Evolutionary conservation across 2,797 vertebrate species (phyloP).

Genomic region (Diplodus puntazzo): DNA sequence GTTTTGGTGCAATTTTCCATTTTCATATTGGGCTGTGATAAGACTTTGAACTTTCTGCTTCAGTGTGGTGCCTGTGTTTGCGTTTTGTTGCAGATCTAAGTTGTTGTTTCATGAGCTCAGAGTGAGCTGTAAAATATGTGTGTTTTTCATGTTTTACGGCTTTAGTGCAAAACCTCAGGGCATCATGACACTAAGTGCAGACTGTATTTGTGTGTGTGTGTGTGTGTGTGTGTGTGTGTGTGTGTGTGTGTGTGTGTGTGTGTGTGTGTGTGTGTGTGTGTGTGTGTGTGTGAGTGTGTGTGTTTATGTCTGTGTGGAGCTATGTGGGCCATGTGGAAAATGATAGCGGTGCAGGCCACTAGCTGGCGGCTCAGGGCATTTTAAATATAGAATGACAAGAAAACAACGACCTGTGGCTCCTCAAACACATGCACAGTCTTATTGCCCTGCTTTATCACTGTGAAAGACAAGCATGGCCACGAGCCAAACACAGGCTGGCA

Average conservation of each 20-base stretch:
- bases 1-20: no score
- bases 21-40: no score
- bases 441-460: slow-evolving; percentile 66
- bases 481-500: slow-evolving; percentile 39
- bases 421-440: slow-evolving; percentile 54
- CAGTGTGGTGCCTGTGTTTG: slow-evolving; percentile 3
- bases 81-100: neutral
- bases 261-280: slow-evolving; percentile 24
- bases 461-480: slow-evolving; percentile 62
- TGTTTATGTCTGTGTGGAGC: slow-evolving; percentile 53
- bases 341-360: slow-evolving; percentile 64
- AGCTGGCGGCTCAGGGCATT: slow-evolving; percentile 55
- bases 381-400: slow-evolving; percentile 80
- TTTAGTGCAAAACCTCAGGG: slow-evolving; percentile 62
- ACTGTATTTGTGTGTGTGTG: slow-evolving; percentile 27
- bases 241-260: slow-evolving; percentile 40
- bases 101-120: slow-evolving; percentile 24
- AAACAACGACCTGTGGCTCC: slow-evolving; percentile 67
- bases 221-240: slow-evolving; percentile 20
- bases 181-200: slow-evolving; percentile 29
- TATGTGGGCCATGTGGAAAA: slow-evolving; percentile 82
- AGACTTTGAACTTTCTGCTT: slow-evolving; percentile 1
- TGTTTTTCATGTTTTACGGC: slow-evolving; percentile 59
- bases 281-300: slow-evolving; percentile 35
- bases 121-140: slow-evolving; percentile 33